Conservation (phyloP, 1,140 invertebrate species). For the Leptonema lineaticorne region DNA sequence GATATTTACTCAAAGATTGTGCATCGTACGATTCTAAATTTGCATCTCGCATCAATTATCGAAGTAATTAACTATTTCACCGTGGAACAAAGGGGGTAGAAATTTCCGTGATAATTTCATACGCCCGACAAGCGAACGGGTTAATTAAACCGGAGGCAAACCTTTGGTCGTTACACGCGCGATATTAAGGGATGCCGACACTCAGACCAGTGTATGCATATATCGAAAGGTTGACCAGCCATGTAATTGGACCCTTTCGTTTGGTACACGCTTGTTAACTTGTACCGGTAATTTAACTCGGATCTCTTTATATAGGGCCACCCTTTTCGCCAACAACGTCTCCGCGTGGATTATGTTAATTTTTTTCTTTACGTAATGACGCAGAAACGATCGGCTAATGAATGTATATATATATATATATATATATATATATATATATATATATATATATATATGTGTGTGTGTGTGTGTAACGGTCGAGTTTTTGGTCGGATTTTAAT, state of each 20-base stretch:
- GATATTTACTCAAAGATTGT: not conserved
- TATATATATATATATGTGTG: too few relatives aligned
- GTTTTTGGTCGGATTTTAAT: too few relatives aligned
- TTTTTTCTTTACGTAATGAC: not conserved
- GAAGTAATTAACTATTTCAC: not conserved
- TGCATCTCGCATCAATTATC: not conserved
- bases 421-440: too few relatives aligned
- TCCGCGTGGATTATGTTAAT: conserved; percentile 11
- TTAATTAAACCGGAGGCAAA: conserved; percentile 2
- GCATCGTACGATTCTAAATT: not conserved
- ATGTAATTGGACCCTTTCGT: conserved; percentile 12
- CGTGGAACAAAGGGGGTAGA: not conserved
- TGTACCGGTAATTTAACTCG: too few relatives aligned
- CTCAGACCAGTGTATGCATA: too few relatives aligned
- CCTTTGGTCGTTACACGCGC: not conserved
- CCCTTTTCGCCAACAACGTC: not conserved
- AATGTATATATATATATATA: too few relatives aligned
- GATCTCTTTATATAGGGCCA: not conserved
- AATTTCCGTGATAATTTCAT: not conserved
- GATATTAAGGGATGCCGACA: too few relatives aligned
- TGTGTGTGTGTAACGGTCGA: too few relatives aligned
- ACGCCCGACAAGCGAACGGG: not conserved
- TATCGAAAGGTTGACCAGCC: too few relatives aligned
- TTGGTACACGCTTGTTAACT: not conserved
- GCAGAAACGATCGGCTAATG: conserved; percentile 4